Evolutionary conservation across 2,888 invertebrate genomes (phyloP).

Genomic region (Serrognathus titanus): DNA sequence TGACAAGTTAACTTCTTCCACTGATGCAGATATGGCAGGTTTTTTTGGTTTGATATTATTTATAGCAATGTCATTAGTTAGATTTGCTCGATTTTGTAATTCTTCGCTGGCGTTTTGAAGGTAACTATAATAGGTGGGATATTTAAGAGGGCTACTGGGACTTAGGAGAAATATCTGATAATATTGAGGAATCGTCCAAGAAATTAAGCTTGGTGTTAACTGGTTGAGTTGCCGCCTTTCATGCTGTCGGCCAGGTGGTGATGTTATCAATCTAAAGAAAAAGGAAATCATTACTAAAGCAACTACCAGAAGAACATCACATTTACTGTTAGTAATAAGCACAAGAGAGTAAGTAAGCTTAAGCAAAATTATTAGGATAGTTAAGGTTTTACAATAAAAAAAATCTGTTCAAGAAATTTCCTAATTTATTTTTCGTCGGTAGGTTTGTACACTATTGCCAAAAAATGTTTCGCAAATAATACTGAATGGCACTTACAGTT

Average conservation of each 20-base stretch:
- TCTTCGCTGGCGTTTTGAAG: background rate
- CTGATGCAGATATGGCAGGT: background rate
- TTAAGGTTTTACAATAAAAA: too few species aligned
- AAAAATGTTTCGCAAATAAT: background rate
- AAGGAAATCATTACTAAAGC: slow-evolving; percentile 10
- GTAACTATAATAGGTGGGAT: background rate
- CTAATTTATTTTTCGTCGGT: too few species aligned
- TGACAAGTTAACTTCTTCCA: slow-evolving; percentile 10
- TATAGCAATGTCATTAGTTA: background rate
- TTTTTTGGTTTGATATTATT: background rate
- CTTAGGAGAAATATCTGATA: too few species aligned
- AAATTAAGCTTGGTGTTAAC: slow-evolving; percentile 15
- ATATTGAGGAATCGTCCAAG: too few species aligned
- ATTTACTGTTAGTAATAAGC: too few species aligned
- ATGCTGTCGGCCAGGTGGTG: slow-evolving; percentile 28
- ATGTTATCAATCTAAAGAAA: slow-evolving; percentile 27
- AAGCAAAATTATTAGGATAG: too few species aligned
- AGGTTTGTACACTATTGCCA: too few species aligned
- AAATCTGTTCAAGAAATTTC: too few species aligned
- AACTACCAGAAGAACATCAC: background rate
- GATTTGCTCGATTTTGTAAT: background rate
- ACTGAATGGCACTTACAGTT: background rate
- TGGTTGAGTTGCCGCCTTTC: slow-evolving; percentile 30
- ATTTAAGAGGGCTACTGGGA: background rate
- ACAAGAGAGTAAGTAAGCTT: too few species aligned